Evolutionary conservation across 2,797 vertebrate genomes (phyloP).

Genomic region (Zenarchopterus dispar): DNA sequence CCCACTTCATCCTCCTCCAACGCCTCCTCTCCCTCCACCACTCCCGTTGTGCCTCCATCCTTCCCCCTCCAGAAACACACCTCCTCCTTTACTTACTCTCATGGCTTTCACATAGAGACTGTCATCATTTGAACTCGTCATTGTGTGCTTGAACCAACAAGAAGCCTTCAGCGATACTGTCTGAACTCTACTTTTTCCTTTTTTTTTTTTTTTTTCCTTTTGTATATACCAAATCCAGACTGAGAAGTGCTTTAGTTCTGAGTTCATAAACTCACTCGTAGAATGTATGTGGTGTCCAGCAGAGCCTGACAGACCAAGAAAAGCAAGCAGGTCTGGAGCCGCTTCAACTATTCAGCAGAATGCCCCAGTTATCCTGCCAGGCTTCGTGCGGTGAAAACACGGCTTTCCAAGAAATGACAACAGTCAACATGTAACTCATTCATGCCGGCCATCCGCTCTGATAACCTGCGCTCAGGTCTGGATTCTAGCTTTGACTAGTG

Average conservation of each 20-base stretch:
- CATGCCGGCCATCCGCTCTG: constrained; percentile 39
- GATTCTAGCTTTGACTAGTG: constrained; percentile 60
- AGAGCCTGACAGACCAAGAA: constrained; percentile 46
- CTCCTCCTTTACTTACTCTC: constrained; percentile 74
- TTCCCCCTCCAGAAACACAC: constrained; percentile 71
- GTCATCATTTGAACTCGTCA: constrained; percentile 79
- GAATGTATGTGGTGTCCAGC: constrained; percentile 56
- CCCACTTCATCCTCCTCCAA: constrained; percentile 69
- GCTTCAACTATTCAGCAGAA: constrained; percentile 24
- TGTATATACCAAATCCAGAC: constrained; percentile 72
- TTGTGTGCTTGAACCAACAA: constrained; percentile 23
- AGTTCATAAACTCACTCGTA: constrained; percentile 45
- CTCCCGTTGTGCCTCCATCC: constrained; percentile 54
- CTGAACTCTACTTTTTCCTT: constrained; percentile 25
- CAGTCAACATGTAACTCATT: constrained; percentile 10
- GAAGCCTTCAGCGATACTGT: constrained; percentile 53
- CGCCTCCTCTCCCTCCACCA: constrained; percentile 66
- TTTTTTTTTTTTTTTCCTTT: constrained; percentile 30
- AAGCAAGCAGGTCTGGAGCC: constrained; percentile 31
- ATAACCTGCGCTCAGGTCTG: constrained; percentile 64
- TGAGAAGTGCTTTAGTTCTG: constrained; percentile 70
- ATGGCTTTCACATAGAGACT: constrained; percentile 81
- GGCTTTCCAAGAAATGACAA: constrained; percentile 20
- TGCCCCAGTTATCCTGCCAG: constrained; percentile 27
- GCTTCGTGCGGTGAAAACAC: constrained; percentile 10